Percentiles rank a stretch among this genome's conserved stretches.
Evolutionary conservation across 2,888 invertebrate species (phyloP).

Genomic region (Pterostichus niger): DNA sequence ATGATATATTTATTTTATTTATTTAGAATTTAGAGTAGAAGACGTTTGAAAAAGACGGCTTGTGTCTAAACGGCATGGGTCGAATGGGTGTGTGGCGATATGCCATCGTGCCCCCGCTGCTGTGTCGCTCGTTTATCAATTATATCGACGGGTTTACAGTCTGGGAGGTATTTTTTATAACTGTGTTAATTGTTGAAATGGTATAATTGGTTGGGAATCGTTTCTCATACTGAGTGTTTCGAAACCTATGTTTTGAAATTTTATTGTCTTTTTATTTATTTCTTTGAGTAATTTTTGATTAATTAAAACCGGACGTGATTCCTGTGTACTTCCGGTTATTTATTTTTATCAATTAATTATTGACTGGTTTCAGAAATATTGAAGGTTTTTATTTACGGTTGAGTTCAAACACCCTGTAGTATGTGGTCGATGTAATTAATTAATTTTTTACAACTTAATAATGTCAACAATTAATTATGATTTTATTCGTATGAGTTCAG

Average conservation of each 20-base stretch:
- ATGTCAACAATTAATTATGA: conserved; percentile 65
- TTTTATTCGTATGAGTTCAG: conserved; percentile 54
- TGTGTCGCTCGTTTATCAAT: conserved; percentile 59
- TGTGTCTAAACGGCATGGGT: not conserved
- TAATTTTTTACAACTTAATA: conserved; percentile 60
- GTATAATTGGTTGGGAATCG: conserved; percentile 65
- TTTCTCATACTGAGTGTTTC: conserved; percentile 62
- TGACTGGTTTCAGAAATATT: conserved; percentile 31
- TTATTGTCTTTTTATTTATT: conserved; percentile 58
- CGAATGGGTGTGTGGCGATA: not conserved
- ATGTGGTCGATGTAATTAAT: conserved; percentile 19
- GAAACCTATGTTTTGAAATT: conserved; percentile 58
- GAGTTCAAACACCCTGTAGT: conserved; percentile 49
- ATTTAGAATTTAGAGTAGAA: not conserved
- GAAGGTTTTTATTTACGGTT: conserved; percentile 35
- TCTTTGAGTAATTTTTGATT: conserved; percentile 52
- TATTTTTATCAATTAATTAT: conserved; percentile 50
- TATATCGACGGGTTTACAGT: conserved; percentile 57
- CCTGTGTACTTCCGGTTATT: conserved; percentile 36
- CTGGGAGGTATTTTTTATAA: conserved; percentile 67
- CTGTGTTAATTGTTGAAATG: conserved; percentile 63
- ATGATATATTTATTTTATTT: too few species aligned
- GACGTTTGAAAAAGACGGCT: not conserved
- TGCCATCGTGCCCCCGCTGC: conserved; percentile 4
- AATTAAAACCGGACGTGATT: conserved; percentile 51